phyloP scores from a whole-genome alignment of 1,140 invertebrate genomes.

The Apis florea region DNA sequence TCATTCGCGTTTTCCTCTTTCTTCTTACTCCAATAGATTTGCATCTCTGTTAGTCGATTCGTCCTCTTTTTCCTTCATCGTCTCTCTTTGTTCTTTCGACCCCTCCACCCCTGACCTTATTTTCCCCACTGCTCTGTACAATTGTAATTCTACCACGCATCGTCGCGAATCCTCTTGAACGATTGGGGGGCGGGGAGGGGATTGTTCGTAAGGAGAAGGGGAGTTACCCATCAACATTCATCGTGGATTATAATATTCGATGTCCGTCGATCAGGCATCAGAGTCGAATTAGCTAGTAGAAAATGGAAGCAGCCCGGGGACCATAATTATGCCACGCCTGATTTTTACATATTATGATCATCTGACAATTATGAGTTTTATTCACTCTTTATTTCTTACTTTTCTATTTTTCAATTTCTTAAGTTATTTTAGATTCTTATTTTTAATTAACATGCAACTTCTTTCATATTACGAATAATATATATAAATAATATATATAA shows the following conservation, averaged over 20 bases:
- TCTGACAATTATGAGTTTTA: slow-evolving; percentile 8
- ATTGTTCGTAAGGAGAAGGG: slow-evolving; percentile 43
- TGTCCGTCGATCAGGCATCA: slow-evolving; percentile 59
- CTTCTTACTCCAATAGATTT: slow-evolving; percentile 18
- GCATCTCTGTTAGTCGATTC: slow-evolving; percentile 12
- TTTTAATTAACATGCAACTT: background rate
- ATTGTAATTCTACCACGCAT: slow-evolving; percentile 70
- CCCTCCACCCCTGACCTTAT: slow-evolving; percentile 58
- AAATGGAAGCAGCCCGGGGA: slow-evolving; percentile 60
- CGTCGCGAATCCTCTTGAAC: slow-evolving; percentile 47
- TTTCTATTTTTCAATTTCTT: background rate
- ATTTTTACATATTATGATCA: background rate
- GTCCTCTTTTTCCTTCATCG: slow-evolving; percentile 25
- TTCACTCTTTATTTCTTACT: background rate
- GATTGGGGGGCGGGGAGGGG: slow-evolving; percentile 22
- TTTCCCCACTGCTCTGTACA: slow-evolving; percentile 41
- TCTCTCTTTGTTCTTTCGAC: slow-evolving; percentile 32
- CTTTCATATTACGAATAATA: background rate
- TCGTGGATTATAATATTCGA: slow-evolving; percentile 65
- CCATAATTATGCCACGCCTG: slow-evolving; percentile 42
- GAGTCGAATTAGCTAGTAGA: slow-evolving; percentile 62
- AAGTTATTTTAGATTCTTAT: background rate
- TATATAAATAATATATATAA: too few species aligned
- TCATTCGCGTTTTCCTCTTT: slow-evolving; percentile 37
- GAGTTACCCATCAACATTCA: slow-evolving; percentile 59